Percentiles rank a stretch among this genome's conserved stretches.
These are phyloP conservation scores for Galeopterus variegatus DNA, from an alignment of 2,113 vertebrate genomes.

Conservation along the genomic window DNA sequence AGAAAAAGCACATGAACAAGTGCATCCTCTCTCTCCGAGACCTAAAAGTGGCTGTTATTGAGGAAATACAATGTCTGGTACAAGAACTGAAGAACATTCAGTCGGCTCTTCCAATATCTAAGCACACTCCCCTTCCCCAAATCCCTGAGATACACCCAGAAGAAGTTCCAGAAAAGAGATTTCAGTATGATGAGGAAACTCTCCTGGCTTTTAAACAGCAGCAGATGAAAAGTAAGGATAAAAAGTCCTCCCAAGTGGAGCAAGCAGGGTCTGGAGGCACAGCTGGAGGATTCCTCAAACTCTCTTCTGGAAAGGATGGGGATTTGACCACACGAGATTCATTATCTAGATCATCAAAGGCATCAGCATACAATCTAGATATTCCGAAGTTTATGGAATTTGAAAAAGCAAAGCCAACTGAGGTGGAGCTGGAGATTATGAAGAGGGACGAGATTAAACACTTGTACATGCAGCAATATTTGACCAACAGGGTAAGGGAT, in stretches of 20 bases:
- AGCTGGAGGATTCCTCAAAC: slow-evolving; percentile 50
- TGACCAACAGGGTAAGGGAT: slow-evolving; percentile 92
- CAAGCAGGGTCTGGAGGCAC: not conserved
- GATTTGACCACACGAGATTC: slow-evolving; percentile 38
- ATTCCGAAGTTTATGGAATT: slow-evolving; percentile 50
- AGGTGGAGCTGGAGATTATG: slow-evolving; percentile 91
- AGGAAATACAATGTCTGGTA: slow-evolving; percentile 87
- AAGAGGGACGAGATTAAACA: slow-evolving; percentile 91
- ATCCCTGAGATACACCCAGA: slow-evolving; percentile 90
- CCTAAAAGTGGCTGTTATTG: slow-evolving; percentile 90
- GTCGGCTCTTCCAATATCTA: slow-evolving; percentile 85
- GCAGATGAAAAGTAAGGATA: slow-evolving; percentile 39
- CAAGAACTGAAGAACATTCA: slow-evolving; percentile 90
- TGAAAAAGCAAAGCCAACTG: slow-evolving; percentile 84
- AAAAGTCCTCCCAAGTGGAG: accelerated
- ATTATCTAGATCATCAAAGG: not conserved
- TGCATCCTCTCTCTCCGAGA: slow-evolving; percentile 92
- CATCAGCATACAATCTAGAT: not conserved
- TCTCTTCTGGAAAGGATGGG: slow-evolving; percentile 47
- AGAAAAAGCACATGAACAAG: slow-evolving; percentile 92
- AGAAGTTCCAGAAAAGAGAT: slow-evolving; percentile 93
- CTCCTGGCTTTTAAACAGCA: slow-evolving; percentile 89
- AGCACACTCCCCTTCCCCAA: slow-evolving; percentile 85
- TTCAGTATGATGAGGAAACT: slow-evolving; percentile 85
- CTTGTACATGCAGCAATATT: slow-evolving; percentile 89